Evolutionary conservation across 2,113 vertebrate genomes (phyloP).

Genomic region (Stigmatopora nigra): DNA sequence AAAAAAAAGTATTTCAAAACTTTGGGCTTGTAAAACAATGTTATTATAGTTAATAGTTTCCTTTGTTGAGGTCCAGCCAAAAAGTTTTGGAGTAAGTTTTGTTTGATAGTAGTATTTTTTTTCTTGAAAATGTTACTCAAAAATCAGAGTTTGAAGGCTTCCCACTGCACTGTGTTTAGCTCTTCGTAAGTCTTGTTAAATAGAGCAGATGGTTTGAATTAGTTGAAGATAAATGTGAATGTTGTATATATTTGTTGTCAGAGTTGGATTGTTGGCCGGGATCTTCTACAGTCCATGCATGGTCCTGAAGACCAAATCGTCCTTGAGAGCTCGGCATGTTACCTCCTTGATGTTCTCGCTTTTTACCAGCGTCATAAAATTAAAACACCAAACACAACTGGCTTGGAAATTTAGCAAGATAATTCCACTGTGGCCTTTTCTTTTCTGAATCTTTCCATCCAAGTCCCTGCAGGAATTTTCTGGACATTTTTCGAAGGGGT

Average conservation of each 20-base stretch:
- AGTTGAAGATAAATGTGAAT: not conserved
- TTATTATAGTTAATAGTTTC: too few relatives aligned
- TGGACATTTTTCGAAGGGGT: not conserved
- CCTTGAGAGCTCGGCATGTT: not conserved
- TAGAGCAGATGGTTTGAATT: slow-evolving; percentile 29
- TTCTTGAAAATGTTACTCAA: not conserved
- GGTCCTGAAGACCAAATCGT: slow-evolving; percentile 14
- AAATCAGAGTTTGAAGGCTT: not conserved
- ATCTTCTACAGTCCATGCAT: slow-evolving; percentile 6
- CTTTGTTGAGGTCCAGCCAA: not conserved
- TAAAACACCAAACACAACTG: slow-evolving; percentile 3
- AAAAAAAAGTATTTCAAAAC: too few relatives aligned
- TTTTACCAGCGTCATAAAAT: not conserved
- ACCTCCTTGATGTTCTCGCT: slow-evolving; percentile 6
- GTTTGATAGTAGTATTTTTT: not conserved
- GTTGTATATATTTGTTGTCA: slow-evolving; percentile 15
- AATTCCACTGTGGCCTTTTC: not conserved
- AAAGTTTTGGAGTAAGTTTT: not conserved
- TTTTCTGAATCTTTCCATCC: not conserved
- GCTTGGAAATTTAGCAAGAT: slow-evolving; percentile 7
- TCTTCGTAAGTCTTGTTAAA: not conserved
- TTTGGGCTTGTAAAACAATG: too few relatives aligned
- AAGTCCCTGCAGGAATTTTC: not conserved
- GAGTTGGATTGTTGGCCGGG: slow-evolving; percentile 7
- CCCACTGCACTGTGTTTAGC: not conserved